Evolutionary conservation across 1,140 invertebrate genomes (phyloP).

Genomic region (Agrypnia vestita): DNA sequence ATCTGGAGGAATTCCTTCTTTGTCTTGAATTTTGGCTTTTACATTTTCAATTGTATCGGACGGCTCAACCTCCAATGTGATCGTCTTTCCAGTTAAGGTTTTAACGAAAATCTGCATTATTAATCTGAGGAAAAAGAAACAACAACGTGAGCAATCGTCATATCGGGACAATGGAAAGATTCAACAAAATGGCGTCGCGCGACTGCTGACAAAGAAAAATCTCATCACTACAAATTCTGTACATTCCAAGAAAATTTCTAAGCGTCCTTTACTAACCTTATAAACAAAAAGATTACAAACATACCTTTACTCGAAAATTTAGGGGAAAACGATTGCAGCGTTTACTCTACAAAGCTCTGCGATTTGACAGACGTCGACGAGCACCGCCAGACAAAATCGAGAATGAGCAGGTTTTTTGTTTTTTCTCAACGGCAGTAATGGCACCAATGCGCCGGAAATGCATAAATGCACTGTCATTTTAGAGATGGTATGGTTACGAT

Average conservation of each 20-base stretch:
- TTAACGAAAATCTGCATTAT: slow-evolving; percentile 89
- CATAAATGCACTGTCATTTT: no score
- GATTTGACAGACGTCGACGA: neutral
- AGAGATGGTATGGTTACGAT: no score
- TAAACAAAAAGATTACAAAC: neutral
- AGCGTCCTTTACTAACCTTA: no score
- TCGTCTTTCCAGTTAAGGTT: slow-evolving; percentile 81
- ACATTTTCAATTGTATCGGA: slow-evolving; percentile 85
- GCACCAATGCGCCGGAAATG: no score
- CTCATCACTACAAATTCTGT: no score
- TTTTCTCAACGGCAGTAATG: no score
- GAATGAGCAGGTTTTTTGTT: no score
- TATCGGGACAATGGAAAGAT: neutral
- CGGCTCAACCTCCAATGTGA: slow-evolving; percentile 80
- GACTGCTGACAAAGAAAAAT: slow-evolving; percentile 14
- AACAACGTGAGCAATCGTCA: neutral
- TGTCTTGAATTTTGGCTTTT: slow-evolving; percentile 84
- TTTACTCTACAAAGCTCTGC: neutral
- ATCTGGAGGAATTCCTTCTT: slow-evolving; percentile 78
- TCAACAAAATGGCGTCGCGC: slow-evolving; percentile 22
- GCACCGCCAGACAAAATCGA: neutral
- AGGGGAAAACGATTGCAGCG: neutral
- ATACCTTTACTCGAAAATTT: slow-evolving; percentile 29
- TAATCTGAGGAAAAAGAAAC: slow-evolving; percentile 24
- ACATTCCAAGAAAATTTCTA: no score